Evolutionary conservation across 2,113 vertebrate genomes (phyloP).

Genomic region (Elachura formosa): DNA sequence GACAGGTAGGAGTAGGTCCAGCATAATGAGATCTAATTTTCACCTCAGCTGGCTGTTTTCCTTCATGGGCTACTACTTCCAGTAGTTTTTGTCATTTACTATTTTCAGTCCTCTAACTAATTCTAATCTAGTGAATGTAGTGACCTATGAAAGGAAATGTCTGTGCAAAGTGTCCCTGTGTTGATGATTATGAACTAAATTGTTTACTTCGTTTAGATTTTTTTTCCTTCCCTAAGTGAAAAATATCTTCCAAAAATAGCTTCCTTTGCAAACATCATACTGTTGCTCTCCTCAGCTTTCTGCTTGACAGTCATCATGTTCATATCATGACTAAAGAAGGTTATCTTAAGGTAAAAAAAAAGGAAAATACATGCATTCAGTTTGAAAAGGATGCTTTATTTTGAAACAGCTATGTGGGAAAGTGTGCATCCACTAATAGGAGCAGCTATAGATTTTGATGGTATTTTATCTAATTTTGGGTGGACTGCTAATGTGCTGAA

Average conservation of each 20-base stretch:
- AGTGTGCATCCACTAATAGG: neutral
- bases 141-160: conserved; percentile 22
- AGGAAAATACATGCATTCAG: neutral
- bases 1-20: neutral
- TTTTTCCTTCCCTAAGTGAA: conserved; percentile 24
- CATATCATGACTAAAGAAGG: neutral
- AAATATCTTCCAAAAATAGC: neutral
- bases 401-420: neutral
- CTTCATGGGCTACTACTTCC: neutral
- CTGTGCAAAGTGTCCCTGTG: neutral
- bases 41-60: neutral
- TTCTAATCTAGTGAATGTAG: neutral
- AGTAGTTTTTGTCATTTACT: neutral
- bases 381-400: neutral
- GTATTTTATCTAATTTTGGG: neutral
- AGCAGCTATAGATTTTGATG: neutral
- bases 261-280: neutral
- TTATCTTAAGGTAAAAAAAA: neutral
- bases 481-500: neutral
- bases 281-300: neutral
- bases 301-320: neutral
- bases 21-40: neutral
- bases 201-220: conserved; percentile 12
- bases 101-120: neutral
- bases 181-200: conserved; percentile 4